A percentile compares a stretch with the other conserved stretches of the same genome.
Conservation (phyloP, 1,140 invertebrate genomes). For the Drosophila rhopaloa region DNA sequence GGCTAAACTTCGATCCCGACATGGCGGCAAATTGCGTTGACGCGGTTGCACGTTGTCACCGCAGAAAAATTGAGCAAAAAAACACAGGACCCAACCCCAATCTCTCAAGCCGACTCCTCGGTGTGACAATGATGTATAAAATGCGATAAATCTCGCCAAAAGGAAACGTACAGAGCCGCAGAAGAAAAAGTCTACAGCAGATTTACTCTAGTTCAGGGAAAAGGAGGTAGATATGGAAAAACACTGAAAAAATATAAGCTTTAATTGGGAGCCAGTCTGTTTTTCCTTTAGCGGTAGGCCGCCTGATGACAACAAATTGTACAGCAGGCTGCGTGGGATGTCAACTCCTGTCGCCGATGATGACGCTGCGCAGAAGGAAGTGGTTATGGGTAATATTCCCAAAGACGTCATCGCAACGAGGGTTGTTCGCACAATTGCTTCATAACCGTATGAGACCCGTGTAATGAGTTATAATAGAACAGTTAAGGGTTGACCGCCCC, state of each 20-base stretch:
- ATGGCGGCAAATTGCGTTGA: conserved; percentile 79
- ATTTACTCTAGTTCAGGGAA: conserved; percentile 49
- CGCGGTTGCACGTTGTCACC: conserved; percentile 74
- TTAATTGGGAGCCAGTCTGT: background rate
- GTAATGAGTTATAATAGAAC: conserved; percentile 48
- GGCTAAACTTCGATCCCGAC: conserved; percentile 54
- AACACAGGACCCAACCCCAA: conserved; percentile 10
- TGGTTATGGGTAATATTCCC: conserved; percentile 12
- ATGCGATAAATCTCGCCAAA: conserved; percentile 74
- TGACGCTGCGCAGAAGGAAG: conserved; percentile 21
- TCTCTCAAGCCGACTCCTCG: conserved; percentile 34
- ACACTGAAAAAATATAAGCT: conserved; percentile 4
- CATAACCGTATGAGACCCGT: conserved; percentile 24
- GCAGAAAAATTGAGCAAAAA: conserved; percentile 54
- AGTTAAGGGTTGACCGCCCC: conserved; percentile 29
- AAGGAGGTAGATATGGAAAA: conserved; percentile 28
- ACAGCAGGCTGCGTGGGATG: conserved; percentile 51
- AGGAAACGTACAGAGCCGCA: conserved; percentile 25
- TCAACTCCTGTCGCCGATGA: conserved; percentile 40
- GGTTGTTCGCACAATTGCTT: conserved; percentile 55
- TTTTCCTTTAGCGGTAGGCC: conserved; percentile 11
- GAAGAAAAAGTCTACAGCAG: conserved; percentile 50
- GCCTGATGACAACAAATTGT: conserved; percentile 64
- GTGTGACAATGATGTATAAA: conserved; percentile 82
- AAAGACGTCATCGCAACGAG: conserved; percentile 55